Evolutionary conservation across 2,797 vertebrate species (phyloP), one percentile per base, ranked within the genome.

Genomic region (Crocidura indochinensis): DNA sequence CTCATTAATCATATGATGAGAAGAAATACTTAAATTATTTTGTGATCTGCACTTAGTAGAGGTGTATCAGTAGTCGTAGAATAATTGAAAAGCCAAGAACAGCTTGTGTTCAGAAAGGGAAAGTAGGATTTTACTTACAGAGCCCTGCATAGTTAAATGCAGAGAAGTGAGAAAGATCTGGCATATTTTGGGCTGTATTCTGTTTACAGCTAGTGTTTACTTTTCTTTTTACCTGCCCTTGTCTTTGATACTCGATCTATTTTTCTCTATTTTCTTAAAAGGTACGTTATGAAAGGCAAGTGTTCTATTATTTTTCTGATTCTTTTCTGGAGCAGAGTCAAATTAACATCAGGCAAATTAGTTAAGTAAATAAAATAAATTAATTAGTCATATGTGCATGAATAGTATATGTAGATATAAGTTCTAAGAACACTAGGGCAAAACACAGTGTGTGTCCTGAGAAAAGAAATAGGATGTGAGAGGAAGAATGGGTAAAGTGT

Each of bases 21-120:
- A 89, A 82, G 8, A 68, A 11, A 49, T 68, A 68, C 71, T 83
- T 38, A 87, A 68, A 72, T 53, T n/a, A 60, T 24, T 65, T 69
- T 73, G 15, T 62, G 15, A 53, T 71, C 51, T 60, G 4, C 6
- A 11, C 24, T 83, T 29, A 47, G 67, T 20, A 69, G 62, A 49
- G 92, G 6, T 53, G 51, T 17, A 12, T 80, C 3, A 64, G 29
- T 60, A 78, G 53, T 51, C 53, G 49, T 72, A 79, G 17, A 64
- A 74, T 73, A 78, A 69, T 31, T 49, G 20, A 49, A 56, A 62
- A 49, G 8, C 22, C 78, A 72, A 84, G 27, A 80, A 62, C 49
- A 46, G 77, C 19, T 60, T 1, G 68, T 92, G 88, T 49, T 12
- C 44, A 71, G 76, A 56, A 49, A 22, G 8, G 67, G 0, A 2